Evolutionary conservation across 2,113 vertebrate genomes (phyloP), one percentile per base, ranked within the genome.

Genomic region (Anolis carolinensis): DNA sequence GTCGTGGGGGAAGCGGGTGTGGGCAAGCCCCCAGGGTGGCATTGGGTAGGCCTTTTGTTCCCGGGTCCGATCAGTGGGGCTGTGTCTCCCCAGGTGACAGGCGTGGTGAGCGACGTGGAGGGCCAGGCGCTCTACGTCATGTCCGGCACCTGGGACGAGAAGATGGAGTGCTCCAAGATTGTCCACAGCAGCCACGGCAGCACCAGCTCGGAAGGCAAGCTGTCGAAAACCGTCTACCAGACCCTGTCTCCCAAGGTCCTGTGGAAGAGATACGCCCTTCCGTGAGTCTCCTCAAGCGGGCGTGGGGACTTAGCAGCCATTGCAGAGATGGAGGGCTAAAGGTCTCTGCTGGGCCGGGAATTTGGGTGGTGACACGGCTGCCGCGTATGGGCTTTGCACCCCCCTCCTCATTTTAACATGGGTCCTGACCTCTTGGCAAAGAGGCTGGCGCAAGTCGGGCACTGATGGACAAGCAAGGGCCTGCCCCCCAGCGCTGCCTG

Each of bases 151-250:
- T 99, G 99, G 99, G 98, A 99, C 0, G 98, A 99, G 71, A 98
- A 98, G 95, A 99, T 99, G 91, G 99, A 99, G 88, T 98, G 97
- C 63, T 95, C 98, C 84, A 99, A 98, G 94, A 96, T 99, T 0
- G 32, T 98, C 62, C 98, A 99, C n/a, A 99, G 98, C 95, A 98
- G 97, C 94, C 94, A 97, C 0, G 97, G 97, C 68, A 96, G 96
- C 92, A 96, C 95, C 77, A 95, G 96, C 91, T 94, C 90, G 0
- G 99, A 99, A 62, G 98, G 98, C 88, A 99, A 98, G 88, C 98
- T 98, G 93, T 98, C 98, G 92, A 99, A 99, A 95, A 99, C 97
- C 0, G 97, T 99, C 79, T 99, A 99, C 95, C 98, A 99, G 96
- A 99, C 99, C 0, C 94, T 99, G 88, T 92, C 98, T 0, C 97